Base-by-base conservation (phyloP, 2,888 invertebrate genomes). In the Athalia rosae region DNA sequence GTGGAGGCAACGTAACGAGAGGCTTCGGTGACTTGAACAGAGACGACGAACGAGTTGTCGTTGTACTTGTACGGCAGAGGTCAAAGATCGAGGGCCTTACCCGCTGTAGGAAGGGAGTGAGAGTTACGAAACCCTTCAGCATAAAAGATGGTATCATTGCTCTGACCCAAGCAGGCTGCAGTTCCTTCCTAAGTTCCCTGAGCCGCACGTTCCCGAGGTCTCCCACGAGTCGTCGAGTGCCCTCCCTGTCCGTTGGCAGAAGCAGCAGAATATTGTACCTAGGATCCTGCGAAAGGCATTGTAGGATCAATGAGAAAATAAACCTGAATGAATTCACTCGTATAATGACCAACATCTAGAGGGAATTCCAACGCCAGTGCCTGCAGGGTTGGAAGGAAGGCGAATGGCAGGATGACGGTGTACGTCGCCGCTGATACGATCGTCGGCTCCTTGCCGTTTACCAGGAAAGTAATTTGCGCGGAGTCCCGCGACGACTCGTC, bases 71-170 rank as follows among this genome's bases (percentile, higher is more conserved):
- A 11, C 53, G 53, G 11, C 9, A 53, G 4, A 9, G 53, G n/a
- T 53, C 11, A n/a, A 9, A 9, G 11, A 11, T 53, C n/a, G 9
- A 5, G 11, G 4, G n/a, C 82, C 91, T 91, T 91, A 96, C 96
- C 93, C 94, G 94, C 89, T 96, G 95, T 80, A 97, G 91, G 85
- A 95, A 94, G 74, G 95, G 94, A n/a, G 96, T 96, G 71, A 97
- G 91, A 69, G 94, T 94, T 82, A 96, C 94, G 83, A 95, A 95
- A 66, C 96, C 96, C 80, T 95, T 94, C 41, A 96, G 92, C 88
- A 92, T 94, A 86, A 96, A 96, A 84, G 95, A 95, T 0, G 96
- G 96, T 79, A 97, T 94, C 48, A 94, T 93, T 0, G 95, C 95
- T 82, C 93, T 93, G 11, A 96, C 95, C 88, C 94, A 93, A 48